A percentile compares a stretch with the other conserved stretches of the same genome.
Conservation (phyloP, 2,888 invertebrate species). For the Dryocosmus kuriphilus region DNA sequence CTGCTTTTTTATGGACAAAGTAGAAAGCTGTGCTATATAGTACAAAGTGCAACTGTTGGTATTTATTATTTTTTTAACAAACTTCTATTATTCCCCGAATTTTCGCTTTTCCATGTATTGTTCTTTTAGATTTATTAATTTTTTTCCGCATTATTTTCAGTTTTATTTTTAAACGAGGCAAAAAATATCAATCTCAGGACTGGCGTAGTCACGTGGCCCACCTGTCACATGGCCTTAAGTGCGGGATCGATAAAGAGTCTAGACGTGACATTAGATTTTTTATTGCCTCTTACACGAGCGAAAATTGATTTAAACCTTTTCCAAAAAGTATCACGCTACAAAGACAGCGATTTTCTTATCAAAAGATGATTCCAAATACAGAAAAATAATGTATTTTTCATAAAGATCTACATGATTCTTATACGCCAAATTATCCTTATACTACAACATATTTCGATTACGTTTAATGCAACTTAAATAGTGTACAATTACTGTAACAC, state of each 20-base stretch:
- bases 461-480: background rate
- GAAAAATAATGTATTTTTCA: background rate
- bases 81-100: too few species aligned
- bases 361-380: background rate
- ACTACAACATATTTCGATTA: background rate
- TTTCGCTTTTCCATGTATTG: too few species aligned
- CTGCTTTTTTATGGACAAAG: too few species aligned
- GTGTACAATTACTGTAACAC: background rate
- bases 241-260: background rate
- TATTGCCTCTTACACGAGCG: conserved; percentile 30
- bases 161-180: too few species aligned
- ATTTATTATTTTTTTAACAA: too few species aligned
- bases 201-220: too few species aligned
- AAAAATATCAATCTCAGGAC: too few species aligned
- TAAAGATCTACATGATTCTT: background rate
- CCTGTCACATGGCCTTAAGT: too few species aligned
- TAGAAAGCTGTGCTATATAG: too few species aligned
- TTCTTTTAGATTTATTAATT: too few species aligned
- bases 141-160: too few species aligned
- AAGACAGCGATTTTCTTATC: background rate
- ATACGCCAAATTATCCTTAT: background rate
- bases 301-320: conserved; percentile 10
- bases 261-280: conserved; percentile 1
- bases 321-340: conserved; percentile 6
- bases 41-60: too few species aligned